Percentiles rank a stretch among this genome's conserved stretches.
Evolutionary conservation across 35 echinoderm and acorn worm genomes (phyloP).

Genomic region (Stichopus chloronotus): DNA sequence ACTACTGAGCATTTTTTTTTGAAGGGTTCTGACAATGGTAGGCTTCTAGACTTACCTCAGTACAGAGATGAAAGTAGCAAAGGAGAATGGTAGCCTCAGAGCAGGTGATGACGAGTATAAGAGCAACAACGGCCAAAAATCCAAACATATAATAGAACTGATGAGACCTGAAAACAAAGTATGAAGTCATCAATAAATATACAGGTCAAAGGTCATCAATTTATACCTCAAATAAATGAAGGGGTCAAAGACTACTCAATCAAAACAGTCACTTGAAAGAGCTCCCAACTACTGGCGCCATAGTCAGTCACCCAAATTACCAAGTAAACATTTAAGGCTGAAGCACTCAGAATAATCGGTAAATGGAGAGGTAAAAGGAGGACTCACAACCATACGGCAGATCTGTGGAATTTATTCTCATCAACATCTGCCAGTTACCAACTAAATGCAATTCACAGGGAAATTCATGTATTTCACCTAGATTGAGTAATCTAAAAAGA

Average conservation of each 20-base stretch:
- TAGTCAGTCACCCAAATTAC: too few species aligned
- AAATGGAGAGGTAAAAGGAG: too few species aligned
- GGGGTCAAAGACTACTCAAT: conserved; percentile 50
- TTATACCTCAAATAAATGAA: too few species aligned
- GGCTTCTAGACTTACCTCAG: conserved; percentile 84
- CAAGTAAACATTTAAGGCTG: too few species aligned
- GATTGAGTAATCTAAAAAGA: too few species aligned
- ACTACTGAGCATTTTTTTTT: too few species aligned
- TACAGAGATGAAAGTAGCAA: conserved; percentile 99
- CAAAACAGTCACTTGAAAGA: conserved; percentile 91
- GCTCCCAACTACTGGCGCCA: neutral
- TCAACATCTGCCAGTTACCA: too few species aligned
- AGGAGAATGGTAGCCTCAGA: conserved; percentile 97
- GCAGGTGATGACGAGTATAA: conserved; percentile 93
- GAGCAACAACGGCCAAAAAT: conserved; percentile 86
- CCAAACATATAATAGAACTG: conserved; percentile 99
- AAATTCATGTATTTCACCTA: too few species aligned
- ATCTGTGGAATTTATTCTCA: too few species aligned
- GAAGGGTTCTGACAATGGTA: neutral
- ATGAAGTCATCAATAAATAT: neutral
- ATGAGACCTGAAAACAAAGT: conserved; percentile 77
- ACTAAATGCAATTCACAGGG: too few species aligned
- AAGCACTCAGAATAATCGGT: too few species aligned
- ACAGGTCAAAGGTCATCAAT: neutral
- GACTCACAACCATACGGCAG: too few species aligned